Conservation (phyloP, 1,140 invertebrate species). For the Pachypsylla venusta region DNA sequence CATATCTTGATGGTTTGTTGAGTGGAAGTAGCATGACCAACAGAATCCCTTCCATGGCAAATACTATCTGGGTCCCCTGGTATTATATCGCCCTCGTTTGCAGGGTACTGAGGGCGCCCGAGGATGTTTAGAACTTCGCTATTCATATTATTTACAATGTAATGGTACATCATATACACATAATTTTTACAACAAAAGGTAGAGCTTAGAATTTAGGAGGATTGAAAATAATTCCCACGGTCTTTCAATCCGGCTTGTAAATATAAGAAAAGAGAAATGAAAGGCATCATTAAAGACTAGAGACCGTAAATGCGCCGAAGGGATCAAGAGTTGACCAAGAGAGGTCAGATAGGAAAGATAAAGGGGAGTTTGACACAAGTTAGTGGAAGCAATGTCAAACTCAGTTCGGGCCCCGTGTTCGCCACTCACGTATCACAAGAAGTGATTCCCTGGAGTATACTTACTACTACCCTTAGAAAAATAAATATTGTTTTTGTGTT, state of each 20-base stretch:
- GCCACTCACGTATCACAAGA: neutral
- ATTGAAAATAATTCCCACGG: neutral
- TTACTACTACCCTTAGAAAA: too few species aligned
- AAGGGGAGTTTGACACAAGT: neutral
- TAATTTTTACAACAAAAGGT: neutral
- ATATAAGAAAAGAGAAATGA: neutral
- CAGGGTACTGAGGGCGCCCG: neutral
- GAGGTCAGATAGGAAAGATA: neutral
- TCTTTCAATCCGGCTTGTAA: neutral
- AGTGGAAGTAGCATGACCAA: neutral
- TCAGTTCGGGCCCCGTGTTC: neutral
- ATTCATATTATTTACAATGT: neutral
- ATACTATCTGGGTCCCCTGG: neutral
- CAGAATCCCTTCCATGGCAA: neutral
- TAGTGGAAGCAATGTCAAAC: neutral
- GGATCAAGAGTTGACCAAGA: neutral
- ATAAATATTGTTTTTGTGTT: too few species aligned
- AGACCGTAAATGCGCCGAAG: neutral
- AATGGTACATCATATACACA: neutral
- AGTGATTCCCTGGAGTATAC: neutral
- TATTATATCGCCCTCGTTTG: neutral
- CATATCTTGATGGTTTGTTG: constrained; percentile 1
- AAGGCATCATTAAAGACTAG: neutral
- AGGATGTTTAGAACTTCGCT: neutral
- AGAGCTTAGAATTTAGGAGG: too few species aligned